phyloP scores from a whole-genome alignment of 1,140 invertebrate species.

The Orchesella cincta region DNA sequence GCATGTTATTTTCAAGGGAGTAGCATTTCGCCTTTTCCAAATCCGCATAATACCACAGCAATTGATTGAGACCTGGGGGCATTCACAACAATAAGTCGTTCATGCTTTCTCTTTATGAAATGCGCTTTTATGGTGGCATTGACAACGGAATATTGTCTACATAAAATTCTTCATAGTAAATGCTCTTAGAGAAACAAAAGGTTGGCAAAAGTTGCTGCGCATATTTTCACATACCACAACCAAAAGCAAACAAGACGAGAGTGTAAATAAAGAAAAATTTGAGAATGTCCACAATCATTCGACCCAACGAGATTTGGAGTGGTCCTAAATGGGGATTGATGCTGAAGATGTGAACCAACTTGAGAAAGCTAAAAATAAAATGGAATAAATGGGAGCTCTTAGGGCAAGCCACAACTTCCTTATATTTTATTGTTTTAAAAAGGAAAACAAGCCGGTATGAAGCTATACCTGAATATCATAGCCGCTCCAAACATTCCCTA shows the following conservation, averaged over 20 bases:
- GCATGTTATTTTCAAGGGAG: constrained; percentile 68
- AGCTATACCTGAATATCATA: constrained; percentile 81
- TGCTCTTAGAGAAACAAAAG: neutral
- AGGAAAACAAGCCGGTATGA: neutral
- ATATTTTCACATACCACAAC: constrained; percentile 66
- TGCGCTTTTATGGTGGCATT: no score
- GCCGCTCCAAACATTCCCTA: constrained; percentile 85
- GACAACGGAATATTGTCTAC: neutral
- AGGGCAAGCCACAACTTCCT: neutral
- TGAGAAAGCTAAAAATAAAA: constrained; percentile 70
- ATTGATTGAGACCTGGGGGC: constrained; percentile 76
- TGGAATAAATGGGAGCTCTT: neutral
- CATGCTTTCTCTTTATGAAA: neutral
- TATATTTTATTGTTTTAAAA: neutral
- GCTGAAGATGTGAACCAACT: constrained; percentile 92
- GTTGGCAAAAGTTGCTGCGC: constrained; percentile 41
- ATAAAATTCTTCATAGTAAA: neutral
- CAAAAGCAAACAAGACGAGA: constrained; percentile 84
- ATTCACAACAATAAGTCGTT: constrained; percentile 33
- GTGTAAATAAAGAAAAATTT: constrained; percentile 93
- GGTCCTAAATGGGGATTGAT: constrained; percentile 92
- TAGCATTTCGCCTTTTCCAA: constrained; percentile 82
- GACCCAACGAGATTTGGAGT: constrained; percentile 80
- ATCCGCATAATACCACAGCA: constrained; percentile 94
- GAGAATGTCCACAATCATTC: constrained; percentile 91